A percentile compares a stretch with the other conserved stretches of the same genome.
phyloP scores from a whole-genome alignment of 1,140 invertebrate species.

The Zaprionus ornatus region DNA sequence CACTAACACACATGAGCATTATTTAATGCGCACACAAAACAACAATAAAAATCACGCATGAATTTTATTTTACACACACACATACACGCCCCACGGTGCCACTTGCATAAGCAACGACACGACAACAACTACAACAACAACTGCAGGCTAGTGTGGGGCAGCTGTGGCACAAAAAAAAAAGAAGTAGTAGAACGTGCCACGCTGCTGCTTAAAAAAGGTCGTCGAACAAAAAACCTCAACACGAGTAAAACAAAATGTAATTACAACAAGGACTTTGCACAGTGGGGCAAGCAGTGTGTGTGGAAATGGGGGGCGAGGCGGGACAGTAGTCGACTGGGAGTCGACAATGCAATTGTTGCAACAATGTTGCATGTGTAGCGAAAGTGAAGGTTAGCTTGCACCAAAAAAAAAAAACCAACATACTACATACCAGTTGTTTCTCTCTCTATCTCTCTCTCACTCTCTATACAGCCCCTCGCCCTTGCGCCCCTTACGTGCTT shows the following conservation, averaged over 20 bases:
- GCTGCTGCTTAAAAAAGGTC: conserved; percentile 57
- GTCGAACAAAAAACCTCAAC: conserved; percentile 76
- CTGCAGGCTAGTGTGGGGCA: conserved; percentile 23
- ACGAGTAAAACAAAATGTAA: conserved; percentile 82
- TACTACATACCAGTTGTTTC: conserved; percentile 2
- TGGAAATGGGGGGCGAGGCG: conserved; percentile 1
- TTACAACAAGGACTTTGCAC: conserved; percentile 77
- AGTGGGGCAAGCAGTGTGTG: neutral
- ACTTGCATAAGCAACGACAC: conserved; percentile 61
- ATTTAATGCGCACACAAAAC: conserved; percentile 78
- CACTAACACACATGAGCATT: conserved; percentile 66
- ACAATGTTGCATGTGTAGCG: conserved; percentile 70
- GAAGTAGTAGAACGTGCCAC: conserved; percentile 18
- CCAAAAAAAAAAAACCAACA: conserved; percentile 26
- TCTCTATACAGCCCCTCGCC: neutral
- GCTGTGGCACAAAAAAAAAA: conserved; percentile 2
- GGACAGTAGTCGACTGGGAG: conserved; percentile 43
- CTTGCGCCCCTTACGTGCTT: neutral
- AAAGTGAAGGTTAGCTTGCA: conserved; percentile 74
- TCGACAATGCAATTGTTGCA: conserved; percentile 50
- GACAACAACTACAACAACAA: conserved; percentile 33
- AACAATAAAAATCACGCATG: conserved; percentile 81
- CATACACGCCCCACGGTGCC: conserved; percentile 36
- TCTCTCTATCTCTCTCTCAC: neutral
- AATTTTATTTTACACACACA: conserved; percentile 60